A percentile compares a stretch with the other conserved stretches of the same genome.
These are phyloP conservation scores for Aphidius ervi DNA, from an alignment of 1,140 invertebrate species.

Conservation along the genomic window DNA sequence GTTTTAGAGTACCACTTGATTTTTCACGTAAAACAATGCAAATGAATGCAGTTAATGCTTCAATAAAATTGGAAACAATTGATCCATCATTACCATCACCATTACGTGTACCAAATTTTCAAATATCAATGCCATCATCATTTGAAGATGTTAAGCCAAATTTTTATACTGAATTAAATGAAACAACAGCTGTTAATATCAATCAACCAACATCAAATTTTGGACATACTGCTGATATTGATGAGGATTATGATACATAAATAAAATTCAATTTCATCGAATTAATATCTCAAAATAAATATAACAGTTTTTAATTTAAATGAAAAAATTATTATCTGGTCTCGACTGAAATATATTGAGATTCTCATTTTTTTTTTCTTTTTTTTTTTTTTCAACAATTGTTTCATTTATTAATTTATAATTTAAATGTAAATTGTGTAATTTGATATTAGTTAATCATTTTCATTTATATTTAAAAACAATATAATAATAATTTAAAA, in stretches of 20 bases:
- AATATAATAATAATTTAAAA: no score
- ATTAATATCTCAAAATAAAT: neutral
- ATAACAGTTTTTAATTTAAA: constrained; percentile 8
- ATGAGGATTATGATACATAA: constrained; percentile 53
- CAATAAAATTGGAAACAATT: neutral
- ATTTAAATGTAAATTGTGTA: no score
- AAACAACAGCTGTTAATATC: constrained; percentile 27
- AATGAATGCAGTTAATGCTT: no score
- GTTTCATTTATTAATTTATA: no score
- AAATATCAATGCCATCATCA: constrained; percentile 43
- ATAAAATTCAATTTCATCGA: neutral
- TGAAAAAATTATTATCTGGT: constrained; percentile 24
- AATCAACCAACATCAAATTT: constrained; percentile 42
- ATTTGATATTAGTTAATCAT: neutral
- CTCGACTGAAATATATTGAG: neutral
- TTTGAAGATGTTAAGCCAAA: constrained; percentile 47
- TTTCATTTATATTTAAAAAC: no score
- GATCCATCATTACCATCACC: constrained; percentile 24
- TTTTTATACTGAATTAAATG: constrained; percentile 51
- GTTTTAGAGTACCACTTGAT: constrained; percentile 7
- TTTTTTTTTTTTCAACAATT: constrained; percentile 3
- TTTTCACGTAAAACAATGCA: neutral
- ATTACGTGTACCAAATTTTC: constrained; percentile 39
- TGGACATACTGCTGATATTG: constrained; percentile 42
- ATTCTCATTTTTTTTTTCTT: constrained; percentile 15